Conservation (phyloP, 2,113 vertebrate genomes). For the Barnardius zonarius region DNA sequence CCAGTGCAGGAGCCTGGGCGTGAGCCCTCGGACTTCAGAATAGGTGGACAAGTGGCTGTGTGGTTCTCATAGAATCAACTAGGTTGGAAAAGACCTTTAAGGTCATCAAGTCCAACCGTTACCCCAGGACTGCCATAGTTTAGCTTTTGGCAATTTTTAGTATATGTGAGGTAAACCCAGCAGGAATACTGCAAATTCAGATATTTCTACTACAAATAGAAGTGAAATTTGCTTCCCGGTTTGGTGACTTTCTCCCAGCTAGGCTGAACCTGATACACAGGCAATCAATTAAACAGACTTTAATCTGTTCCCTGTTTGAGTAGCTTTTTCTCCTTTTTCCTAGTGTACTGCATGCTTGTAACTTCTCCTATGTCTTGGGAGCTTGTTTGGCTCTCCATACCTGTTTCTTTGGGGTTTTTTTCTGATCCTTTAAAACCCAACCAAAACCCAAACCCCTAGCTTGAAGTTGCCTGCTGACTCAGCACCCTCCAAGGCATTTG, state of each 20-base stretch:
- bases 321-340: background rate
- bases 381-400: background rate
- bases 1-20: background rate
- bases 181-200: background rate
- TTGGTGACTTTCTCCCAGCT: background rate
- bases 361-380: background rate
- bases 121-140: background rate
- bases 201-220: background rate
- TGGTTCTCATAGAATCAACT: background rate
- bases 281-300: background rate
- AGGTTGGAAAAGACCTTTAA: background rate
- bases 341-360: background rate
- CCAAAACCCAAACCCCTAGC: background rate
- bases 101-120: background rate
- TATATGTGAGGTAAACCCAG: background rate
- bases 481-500: background rate
- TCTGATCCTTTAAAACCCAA: background rate
- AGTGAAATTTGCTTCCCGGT: background rate
- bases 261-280: background rate
- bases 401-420: background rate
- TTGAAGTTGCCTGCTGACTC: background rate
- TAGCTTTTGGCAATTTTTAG: background rate
- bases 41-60: background rate
- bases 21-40: background rate
- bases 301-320: background rate